These are phyloP conservation scores for Cerastis leucographa DNA, from an alignment of 2,888 invertebrate genomes.

Conservation along the genomic window DNA sequence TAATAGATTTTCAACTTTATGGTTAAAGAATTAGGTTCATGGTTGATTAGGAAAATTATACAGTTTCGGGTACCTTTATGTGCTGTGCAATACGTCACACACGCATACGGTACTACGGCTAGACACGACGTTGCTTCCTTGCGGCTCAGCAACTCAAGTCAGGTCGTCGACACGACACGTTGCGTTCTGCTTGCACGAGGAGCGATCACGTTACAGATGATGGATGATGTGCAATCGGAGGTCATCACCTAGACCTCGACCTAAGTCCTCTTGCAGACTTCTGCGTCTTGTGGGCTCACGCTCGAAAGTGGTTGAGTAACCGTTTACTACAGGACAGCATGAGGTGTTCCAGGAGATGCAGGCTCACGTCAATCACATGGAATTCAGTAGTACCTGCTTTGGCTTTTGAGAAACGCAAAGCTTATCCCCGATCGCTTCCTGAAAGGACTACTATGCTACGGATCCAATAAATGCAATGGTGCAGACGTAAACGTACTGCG, in stretches of 20 bases:
- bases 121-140: not conserved
- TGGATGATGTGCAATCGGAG: not conserved
- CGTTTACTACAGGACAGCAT: not conserved
- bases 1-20: no score
- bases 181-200: not conserved
- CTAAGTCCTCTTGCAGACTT: not conserved
- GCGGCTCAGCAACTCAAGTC: not conserved
- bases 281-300: not conserved
- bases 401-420: not conserved
- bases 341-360: not conserved
- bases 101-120: not conserved
- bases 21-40: no score
- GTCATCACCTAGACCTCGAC: not conserved
- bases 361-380: not conserved
- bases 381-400: not conserved
- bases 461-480: not conserved
- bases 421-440: not conserved
- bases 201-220: not conserved
- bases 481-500: no score
- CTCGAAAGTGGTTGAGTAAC: not conserved
- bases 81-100: not conserved
- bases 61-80: no score
- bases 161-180: conserved; percentile 1
- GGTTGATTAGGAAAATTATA: no score
- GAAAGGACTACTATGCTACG: not conserved